These are phyloP conservation scores for Hipposideros armiger DNA, from an alignment of 2,113 vertebrate genomes.

Conservation along the genomic window DNA sequence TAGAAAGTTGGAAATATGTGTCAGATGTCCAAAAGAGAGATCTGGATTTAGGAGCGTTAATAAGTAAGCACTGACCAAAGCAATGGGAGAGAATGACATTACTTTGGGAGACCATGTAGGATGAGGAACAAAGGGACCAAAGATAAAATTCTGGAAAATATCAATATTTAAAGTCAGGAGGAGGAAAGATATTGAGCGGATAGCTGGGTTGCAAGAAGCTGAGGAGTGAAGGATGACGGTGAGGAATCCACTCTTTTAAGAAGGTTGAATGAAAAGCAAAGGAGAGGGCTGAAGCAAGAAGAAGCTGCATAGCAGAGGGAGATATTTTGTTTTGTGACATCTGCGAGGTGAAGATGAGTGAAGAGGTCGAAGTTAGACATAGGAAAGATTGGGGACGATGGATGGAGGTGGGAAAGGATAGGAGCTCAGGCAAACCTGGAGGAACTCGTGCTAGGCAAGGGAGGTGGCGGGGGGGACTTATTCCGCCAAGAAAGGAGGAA, in stretches of 20 bases:
- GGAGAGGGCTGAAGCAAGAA: background rate
- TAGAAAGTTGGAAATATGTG: background rate
- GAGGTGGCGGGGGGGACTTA: background rate
- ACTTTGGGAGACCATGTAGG: background rate
- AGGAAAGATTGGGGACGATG: background rate
- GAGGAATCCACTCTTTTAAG: background rate
- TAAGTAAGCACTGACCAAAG: background rate
- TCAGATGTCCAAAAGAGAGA: background rate
- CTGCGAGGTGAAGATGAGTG: background rate
- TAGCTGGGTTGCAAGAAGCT: background rate
- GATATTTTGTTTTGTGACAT: background rate
- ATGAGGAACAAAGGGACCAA: background rate
- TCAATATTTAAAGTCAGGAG: background rate
- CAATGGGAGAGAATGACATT: background rate
- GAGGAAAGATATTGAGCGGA: background rate
- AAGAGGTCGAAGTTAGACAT: background rate
- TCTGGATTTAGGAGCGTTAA: background rate
- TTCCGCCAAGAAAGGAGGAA: background rate
- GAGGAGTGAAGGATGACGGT: background rate
- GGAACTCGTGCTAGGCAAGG: background rate
- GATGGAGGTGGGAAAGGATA: background rate
- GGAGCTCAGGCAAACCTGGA: background rate
- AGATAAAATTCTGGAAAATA: background rate
- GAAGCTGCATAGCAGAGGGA: background rate
- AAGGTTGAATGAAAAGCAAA: background rate